A percentile compares a stretch with the other conserved stretches of the same genome.
Conservation (phyloP, 2,113 vertebrate species). For the Promerops cafer region DNA sequence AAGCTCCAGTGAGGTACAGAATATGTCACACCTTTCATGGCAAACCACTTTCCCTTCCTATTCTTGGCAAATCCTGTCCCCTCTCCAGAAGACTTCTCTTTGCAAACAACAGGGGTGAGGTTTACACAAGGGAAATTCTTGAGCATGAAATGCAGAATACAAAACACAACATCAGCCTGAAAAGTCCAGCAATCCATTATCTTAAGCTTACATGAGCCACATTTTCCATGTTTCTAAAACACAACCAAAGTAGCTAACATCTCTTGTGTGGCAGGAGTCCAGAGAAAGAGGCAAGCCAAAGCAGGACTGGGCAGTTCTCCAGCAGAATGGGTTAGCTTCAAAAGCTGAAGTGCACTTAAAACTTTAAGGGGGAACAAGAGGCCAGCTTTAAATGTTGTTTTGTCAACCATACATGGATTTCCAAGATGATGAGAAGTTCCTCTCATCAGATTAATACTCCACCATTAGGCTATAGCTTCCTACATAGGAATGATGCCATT, state of each 20-base stretch:
- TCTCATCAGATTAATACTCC: background rate
- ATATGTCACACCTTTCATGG: background rate
- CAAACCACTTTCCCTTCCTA: background rate
- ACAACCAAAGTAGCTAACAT: constrained; percentile 34
- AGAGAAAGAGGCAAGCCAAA: constrained; percentile 54
- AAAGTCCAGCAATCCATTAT: constrained; percentile 10
- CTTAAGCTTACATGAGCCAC: constrained; percentile 34
- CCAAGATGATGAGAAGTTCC: background rate
- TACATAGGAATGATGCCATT: background rate
- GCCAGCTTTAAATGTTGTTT: background rate
- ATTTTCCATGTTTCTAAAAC: constrained; percentile 68
- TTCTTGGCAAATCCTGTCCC: background rate
- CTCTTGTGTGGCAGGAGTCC: constrained; percentile 45
- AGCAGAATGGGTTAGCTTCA: constrained; percentile 49
- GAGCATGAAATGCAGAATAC: background rate
- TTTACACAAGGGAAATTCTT: background rate
- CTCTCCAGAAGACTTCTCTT: background rate
- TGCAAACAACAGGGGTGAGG: background rate
- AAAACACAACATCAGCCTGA: background rate
- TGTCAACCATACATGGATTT: background rate
- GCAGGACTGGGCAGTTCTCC: constrained; percentile 55
- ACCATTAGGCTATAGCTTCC: background rate
- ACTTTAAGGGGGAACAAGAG: constrained; percentile 69
- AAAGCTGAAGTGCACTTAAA: background rate
- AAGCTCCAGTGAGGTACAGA: background rate